Base-by-base conservation (phyloP, 2,797 vertebrate species). In the Rhyacichthys aspro region DNA sequence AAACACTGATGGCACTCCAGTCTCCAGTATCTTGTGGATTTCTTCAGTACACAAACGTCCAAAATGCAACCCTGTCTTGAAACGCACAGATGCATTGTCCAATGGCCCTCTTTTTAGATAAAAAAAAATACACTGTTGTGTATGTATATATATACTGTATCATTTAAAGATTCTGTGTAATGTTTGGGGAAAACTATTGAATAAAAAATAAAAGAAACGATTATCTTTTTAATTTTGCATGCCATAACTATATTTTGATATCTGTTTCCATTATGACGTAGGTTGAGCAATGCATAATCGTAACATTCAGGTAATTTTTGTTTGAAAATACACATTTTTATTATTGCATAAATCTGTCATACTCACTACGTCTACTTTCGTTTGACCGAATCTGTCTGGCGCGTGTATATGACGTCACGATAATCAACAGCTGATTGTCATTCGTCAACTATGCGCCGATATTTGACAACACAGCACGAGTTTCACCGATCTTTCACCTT, bases 91-190 rank as follows among this genome's bases (percentile, higher is more conserved):
- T 88, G 82, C 86, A 88, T 86, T 85, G 85, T 84, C 73, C 79
- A 82, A 80, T 63, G 81, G 79, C 86, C 87, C 90, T 85, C 83
- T 75, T 93, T 92, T 92, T 92, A 92, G 89, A 88, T 81, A 82
- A 90, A 87, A 82, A 90, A 87, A 82, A 81, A 83, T 91, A 91
- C 91, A 92, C 88, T 65, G 59, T 85, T 37, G 90, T 91, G 90
- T 92, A 89, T 92, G 86, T 92, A 90, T 92, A 89, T 92, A 85
- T 90, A 92, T 92, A 89, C 85, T 92, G 90, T 94, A 93, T 90
- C 89, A 92, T 91, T 89, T 80, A 87, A 87, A 88, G 70, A 92
- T 87, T 88, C 88, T 71, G 88, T 93, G 91, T 92, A 91, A 90
- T 90, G 91, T 92, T 92, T 91, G 88, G 86, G 90, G 70, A 87